These are phyloP conservation scores for Zosterops borbonicus DNA, from an alignment of 2,113 vertebrate species.

Conservation along the genomic window DNA sequence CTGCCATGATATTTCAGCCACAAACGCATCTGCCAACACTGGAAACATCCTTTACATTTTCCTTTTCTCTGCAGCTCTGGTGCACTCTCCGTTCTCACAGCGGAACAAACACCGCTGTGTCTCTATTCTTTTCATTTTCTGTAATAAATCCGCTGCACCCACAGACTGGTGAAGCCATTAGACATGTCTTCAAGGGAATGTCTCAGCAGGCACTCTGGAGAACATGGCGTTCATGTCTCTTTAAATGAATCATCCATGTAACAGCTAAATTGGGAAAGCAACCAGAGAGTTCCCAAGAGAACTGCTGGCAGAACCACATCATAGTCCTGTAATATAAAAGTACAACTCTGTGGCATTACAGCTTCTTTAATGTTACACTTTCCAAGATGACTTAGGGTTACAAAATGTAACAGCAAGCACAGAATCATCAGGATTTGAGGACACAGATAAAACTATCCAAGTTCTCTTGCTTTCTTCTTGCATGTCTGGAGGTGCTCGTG, in stretches of 20 bases:
- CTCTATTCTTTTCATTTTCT: neutral
- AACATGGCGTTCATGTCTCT: neutral
- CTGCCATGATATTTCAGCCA: neutral
- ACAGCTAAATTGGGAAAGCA: conserved; percentile 18
- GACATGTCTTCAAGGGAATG: neutral
- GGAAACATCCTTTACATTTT: neutral
- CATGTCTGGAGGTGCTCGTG: neutral
- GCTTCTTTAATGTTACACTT: neutral
- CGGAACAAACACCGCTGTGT: neutral
- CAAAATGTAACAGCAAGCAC: neutral
- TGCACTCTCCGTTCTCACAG: neutral
- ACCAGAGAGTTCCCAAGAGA: neutral
- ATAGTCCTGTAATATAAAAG: neutral
- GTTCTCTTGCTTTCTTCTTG: neutral
- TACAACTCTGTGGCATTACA: neutral
- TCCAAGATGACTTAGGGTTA: neutral
- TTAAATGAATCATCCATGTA: conserved; percentile 23
- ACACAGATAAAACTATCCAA: neutral
- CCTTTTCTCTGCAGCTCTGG: neutral
- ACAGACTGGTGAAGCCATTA: neutral
- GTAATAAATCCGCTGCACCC: neutral
- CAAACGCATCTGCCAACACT: neutral
- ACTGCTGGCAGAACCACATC: neutral
- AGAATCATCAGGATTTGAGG: neutral
- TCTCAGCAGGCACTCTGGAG: neutral